Percentiles rank a stretch among this genome's conserved stretches.
phyloP scores from a whole-genome alignment of 2,113 vertebrate species.

The Lethenteron camtschaticum region DNA sequence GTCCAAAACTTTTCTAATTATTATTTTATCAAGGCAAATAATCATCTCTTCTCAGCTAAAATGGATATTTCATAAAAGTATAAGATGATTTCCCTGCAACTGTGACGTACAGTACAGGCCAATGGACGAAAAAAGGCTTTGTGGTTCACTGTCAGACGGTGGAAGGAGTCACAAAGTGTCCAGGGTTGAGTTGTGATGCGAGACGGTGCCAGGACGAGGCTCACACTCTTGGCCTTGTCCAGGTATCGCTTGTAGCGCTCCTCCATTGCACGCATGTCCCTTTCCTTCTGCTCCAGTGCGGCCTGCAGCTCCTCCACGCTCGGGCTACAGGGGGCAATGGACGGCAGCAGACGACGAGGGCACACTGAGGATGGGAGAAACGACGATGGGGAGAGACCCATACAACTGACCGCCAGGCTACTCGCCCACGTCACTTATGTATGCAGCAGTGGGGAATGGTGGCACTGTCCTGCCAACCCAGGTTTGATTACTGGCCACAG shows the following conservation, averaged over 20 bases:
- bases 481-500: background rate
- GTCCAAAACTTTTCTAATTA: conserved; percentile 2
- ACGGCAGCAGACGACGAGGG: background rate
- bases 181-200: no score
- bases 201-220: conserved; percentile 9
- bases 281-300: conserved; percentile 47
- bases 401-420: background rate
- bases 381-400: background rate
- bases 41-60: no score
- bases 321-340: conserved; percentile 23
- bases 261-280: conserved; percentile 62
- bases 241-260: conserved; percentile 49
- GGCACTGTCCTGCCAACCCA: background rate
- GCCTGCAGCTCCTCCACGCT: conserved; percentile 56
- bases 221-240: conserved; percentile 44
- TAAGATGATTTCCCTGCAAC: no score
- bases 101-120: no score
- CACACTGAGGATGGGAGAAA: background rate
- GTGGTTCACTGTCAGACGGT: no score
- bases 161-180: no score
- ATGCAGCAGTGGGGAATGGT: background rate
- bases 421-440: background rate
- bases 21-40: background rate
- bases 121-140: no score
- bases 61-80: no score